phyloP scores from a whole-genome alignment of 2,113 vertebrate species.

The Cyrtonyx montezumae region DNA sequence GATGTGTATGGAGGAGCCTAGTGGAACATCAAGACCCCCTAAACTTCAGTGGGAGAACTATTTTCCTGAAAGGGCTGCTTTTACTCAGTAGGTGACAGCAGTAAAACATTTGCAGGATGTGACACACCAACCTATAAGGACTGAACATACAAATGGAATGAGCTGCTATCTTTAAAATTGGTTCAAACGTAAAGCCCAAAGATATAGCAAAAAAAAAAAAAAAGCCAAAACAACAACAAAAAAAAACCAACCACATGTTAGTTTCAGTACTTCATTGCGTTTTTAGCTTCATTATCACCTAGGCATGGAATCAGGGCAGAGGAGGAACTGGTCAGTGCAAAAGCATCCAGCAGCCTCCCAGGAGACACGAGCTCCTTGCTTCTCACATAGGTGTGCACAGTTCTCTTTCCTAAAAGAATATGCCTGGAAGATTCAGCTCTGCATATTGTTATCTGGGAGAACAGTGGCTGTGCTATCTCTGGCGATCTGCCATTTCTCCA shows the following conservation, averaged over 20 bases:
- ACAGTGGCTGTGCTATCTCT: conserved; percentile 31
- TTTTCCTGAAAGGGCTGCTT: neutral
- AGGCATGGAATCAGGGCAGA: neutral
- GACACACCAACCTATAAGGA: neutral
- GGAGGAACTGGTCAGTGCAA: neutral
- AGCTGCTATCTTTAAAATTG: neutral
- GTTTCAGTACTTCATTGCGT: neutral
- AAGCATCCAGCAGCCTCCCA: neutral
- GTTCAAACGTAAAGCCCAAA: neutral
- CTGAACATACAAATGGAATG: neutral
- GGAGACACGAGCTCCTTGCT: neutral
- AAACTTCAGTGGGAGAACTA: neutral
- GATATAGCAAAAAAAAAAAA: neutral
- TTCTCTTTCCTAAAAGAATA: neutral
- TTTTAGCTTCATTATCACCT: neutral
- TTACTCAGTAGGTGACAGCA: neutral
- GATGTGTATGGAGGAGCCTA: neutral
- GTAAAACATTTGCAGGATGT: neutral
- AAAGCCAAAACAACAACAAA: too few species aligned
- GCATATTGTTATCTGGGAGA: conserved; percentile 18
- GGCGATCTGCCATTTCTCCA: conserved; percentile 62
- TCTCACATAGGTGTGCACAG: neutral
- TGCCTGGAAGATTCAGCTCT: conserved; percentile 14
- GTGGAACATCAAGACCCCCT: neutral
- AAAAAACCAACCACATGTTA: too few species aligned